Conservation (phyloP, 2,888 invertebrate genomes). For the Heliconius sara region DNA sequence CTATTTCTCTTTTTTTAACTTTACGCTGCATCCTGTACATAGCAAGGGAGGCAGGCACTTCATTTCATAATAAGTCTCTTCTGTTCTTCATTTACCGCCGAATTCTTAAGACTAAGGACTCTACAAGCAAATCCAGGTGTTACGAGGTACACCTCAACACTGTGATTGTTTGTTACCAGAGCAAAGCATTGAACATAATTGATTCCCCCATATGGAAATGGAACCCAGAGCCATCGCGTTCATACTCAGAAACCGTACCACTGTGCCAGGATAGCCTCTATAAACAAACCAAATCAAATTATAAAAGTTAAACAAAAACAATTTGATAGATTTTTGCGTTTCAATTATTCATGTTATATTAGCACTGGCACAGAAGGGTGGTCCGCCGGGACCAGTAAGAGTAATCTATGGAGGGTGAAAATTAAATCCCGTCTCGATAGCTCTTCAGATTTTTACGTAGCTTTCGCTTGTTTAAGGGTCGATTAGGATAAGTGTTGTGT, state of each 20-base stretch:
- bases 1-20: too few species aligned
- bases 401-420: conserved; percentile 48
- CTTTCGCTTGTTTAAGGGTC: conserved; percentile 49
- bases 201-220: background rate
- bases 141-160: too few species aligned
- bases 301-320: conserved; percentile 18
- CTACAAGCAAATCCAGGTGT: too few species aligned
- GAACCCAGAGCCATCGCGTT: background rate
- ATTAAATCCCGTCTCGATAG: conserved; percentile 48
- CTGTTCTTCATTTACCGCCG: too few species aligned
- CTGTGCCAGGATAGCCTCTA: background rate
- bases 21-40: too few species aligned
- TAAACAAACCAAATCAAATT: conserved; percentile 10
- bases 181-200: background rate
- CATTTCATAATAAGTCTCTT: too few species aligned
- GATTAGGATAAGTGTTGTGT: conserved; percentile 47
- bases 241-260: background rate
- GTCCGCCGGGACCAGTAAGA: conserved; percentile 44
- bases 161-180: too few species aligned
- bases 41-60: too few species aligned
- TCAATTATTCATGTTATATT: conserved; percentile 36
- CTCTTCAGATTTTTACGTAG: conserved; percentile 48
- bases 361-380: conserved; percentile 34
- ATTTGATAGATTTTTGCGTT: conserved; percentile 27
- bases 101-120: too few species aligned